A percentile compares a stretch with the other conserved stretches of the same genome.
Evolutionary conservation across 1,140 invertebrate species (phyloP).

Genomic region (Papilio machaon): DNA sequence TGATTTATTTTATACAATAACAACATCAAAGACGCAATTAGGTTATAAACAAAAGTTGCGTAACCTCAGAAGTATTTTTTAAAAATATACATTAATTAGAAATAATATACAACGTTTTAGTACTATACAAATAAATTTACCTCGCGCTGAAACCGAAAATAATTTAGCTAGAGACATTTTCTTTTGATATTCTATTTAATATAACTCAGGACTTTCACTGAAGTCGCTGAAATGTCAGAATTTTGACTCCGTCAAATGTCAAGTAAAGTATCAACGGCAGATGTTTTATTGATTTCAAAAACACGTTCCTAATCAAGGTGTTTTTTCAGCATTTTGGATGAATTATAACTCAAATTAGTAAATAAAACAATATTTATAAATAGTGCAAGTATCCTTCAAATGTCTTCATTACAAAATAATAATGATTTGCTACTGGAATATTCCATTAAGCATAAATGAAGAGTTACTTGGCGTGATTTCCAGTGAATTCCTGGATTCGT

Average conservation of each 20-base stretch:
- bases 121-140: constrained; percentile 50
- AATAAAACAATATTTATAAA: no score
- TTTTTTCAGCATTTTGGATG: background rate
- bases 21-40: constrained; percentile 40
- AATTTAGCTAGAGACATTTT: constrained; percentile 74
- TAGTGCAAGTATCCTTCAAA: background rate
- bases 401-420: no score
- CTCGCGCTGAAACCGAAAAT: constrained; percentile 71
- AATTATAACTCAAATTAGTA: background rate
- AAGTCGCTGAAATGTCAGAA: constrained; percentile 37
- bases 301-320: background rate
- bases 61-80: constrained; percentile 51
- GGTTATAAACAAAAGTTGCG: constrained; percentile 73
- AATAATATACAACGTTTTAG: background rate
- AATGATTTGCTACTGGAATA: no score
- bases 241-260: background rate
- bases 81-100: background rate
- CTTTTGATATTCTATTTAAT: constrained; percentile 33
- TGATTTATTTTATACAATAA: constrained; percentile 37
- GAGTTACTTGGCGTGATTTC: no score
- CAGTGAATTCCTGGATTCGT: background rate
- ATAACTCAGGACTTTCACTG: constrained; percentile 38
- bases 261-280: background rate
- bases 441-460: background rate
- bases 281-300: constrained; percentile 27